phyloP scores from a whole-genome alignment of 2,113 vertebrate species.

The Apistogramma diplotaenia region DNA sequence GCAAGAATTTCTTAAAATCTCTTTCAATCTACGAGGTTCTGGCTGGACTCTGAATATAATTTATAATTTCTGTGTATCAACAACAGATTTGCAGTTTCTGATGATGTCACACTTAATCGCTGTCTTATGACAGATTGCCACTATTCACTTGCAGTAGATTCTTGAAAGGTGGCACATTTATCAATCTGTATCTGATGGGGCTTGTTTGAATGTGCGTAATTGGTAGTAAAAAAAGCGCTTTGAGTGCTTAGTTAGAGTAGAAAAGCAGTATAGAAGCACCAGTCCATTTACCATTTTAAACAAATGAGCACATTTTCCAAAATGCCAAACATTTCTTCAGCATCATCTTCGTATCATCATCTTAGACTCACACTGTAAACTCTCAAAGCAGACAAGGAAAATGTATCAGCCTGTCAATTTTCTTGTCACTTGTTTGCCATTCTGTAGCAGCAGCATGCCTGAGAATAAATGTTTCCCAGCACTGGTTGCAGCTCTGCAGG shows the following conservation, averaged over 20 bases:
- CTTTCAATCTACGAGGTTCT: no score
- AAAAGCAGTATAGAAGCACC: not conserved
- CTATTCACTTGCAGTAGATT: not conserved
- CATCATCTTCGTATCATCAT: no score
- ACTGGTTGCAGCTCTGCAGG: slow-evolving; percentile 61
- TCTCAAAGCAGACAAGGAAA: not conserved
- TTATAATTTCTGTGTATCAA: no score
- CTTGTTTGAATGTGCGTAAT: not conserved
- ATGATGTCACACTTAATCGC: no score
- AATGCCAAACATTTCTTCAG: not conserved
- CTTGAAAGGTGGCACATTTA: not conserved
- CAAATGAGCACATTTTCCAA: not conserved
- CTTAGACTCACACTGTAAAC: not conserved
- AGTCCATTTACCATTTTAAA: not conserved
- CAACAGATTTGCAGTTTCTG: no score
- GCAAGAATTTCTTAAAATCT: no score
- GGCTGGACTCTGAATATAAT: no score
- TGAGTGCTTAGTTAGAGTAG: not conserved
- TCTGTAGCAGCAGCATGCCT: slow-evolving; percentile 49
- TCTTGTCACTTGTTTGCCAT: slow-evolving; percentile 23
- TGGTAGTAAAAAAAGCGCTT: not conserved
- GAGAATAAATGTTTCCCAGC: slow-evolving; percentile 74
- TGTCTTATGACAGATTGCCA: no score
- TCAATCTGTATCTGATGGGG: not conserved
- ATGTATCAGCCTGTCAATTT: slow-evolving; percentile 3